A percentile compares a stretch with the other conserved stretches of the same genome.
These are phyloP conservation scores for Ladona fulva DNA, from an alignment of 1,140 invertebrate genomes.

Conservation along the genomic window DNA sequence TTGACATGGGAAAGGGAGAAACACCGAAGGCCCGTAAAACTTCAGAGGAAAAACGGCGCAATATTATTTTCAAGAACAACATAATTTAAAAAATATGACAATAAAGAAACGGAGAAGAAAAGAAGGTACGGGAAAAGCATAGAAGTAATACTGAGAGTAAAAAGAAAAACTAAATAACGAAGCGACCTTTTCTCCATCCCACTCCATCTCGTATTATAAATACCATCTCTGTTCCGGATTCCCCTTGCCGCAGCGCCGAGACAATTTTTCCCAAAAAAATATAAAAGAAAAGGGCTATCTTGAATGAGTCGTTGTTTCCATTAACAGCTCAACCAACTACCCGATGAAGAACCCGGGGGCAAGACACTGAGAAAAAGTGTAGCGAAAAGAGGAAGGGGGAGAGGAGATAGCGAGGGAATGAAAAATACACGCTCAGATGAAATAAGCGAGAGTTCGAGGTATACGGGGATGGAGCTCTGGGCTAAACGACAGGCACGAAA, in stretches of 20 bases:
- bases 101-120: neutral
- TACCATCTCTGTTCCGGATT: too few species aligned
- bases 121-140: too few species aligned
- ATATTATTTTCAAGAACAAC: neutral
- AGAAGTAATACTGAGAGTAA: too few species aligned
- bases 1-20: neutral
- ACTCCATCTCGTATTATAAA: too few species aligned
- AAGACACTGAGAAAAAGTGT: neutral
- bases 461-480: neutral
- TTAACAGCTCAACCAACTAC: constrained; percentile 9
- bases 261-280: too few species aligned
- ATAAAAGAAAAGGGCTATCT: too few species aligned
- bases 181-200: too few species aligned
- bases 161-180: too few species aligned
- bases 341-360: neutral
- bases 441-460: neutral
- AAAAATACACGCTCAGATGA: neutral
- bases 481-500: too few species aligned
- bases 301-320: neutral
- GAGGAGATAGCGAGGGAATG: neutral
- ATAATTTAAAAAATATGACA: neutral
- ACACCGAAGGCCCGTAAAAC: neutral
- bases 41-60: neutral
- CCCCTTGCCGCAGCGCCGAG: too few species aligned
- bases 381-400: neutral